Evolutionary conservation across 2,888 invertebrate genomes (phyloP).

Genomic region (Merodon equestris): DNA sequence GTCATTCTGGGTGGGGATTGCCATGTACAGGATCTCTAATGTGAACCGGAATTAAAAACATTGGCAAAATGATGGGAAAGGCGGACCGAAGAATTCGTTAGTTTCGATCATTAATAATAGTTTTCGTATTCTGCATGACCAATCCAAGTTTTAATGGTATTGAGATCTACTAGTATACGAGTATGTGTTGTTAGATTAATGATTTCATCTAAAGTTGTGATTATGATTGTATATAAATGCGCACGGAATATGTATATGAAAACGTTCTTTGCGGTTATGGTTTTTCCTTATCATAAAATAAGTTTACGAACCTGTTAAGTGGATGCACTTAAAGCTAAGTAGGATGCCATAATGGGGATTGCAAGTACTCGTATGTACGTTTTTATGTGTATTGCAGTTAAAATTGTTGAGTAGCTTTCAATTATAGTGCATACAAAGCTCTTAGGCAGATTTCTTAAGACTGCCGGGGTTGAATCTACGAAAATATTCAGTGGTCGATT

Average conservation of each 20-base stretch:
- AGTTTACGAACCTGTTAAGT: slow-evolving; percentile 60
- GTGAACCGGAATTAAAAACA: not conserved
- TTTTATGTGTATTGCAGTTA: slow-evolving; percentile 17
- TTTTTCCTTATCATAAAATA: slow-evolving; percentile 51
- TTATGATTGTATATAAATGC: no score
- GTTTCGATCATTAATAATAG: slow-evolving; percentile 48
- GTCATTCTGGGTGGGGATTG: not conserved
- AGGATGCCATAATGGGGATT: slow-evolving; percentile 27
- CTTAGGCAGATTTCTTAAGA: no score
- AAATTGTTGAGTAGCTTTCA: slow-evolving; percentile 35
- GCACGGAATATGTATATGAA: no score
- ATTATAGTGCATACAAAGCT: slow-evolving; percentile 1
- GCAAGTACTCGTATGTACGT: no score
- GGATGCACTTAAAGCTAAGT: slow-evolving; percentile 55
- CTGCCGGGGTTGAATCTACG: no score
- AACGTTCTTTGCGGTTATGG: slow-evolving; percentile 38
- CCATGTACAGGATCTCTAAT: not conserved
- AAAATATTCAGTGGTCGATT: no score
- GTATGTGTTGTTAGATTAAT: no score
- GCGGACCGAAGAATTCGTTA: slow-evolving; percentile 6
- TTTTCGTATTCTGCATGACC: slow-evolving; percentile 54
- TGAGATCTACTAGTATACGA: no score
- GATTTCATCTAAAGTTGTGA: no score
- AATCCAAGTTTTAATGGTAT: not conserved
- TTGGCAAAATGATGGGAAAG: not conserved